Conservation (phyloP, 2,797 vertebrate species). For the Heteromormyrus szaboi region DNA sequence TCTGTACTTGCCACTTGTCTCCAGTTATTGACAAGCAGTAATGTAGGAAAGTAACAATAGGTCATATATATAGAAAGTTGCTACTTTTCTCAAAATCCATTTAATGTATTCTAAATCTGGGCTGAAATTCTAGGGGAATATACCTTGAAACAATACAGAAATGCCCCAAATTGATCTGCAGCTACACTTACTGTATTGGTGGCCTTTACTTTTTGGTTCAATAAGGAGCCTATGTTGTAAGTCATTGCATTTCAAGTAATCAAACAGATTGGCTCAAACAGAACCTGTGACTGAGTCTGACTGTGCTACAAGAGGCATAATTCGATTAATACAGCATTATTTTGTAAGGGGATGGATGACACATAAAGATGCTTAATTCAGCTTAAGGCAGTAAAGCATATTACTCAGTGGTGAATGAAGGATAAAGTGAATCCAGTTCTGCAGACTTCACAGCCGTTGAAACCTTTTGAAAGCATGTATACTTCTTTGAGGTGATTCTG, state of each 20-base stretch:
- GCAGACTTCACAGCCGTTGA: conserved; percentile 47
- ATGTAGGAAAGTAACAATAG: background rate
- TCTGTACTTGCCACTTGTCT: background rate
- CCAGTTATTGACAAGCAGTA: background rate
- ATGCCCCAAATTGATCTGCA: conserved; percentile 50
- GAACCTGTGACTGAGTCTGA: background rate
- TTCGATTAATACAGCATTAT: conserved; percentile 58
- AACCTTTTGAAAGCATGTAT: background rate
- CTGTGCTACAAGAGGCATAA: conserved; percentile 38
- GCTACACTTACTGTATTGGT: conserved; percentile 30
- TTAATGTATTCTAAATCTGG: conserved; percentile 51
- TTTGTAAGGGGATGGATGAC: conserved; percentile 60
- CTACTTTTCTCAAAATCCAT: background rate
- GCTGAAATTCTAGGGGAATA: conserved; percentile 57
- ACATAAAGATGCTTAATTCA: conserved; percentile 64
- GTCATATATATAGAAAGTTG: background rate
- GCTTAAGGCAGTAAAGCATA: conserved; percentile 59
- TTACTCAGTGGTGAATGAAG: conserved; percentile 65
- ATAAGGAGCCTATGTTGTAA: background rate
- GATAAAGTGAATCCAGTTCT: conserved; percentile 58
- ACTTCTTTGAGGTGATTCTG: conserved; percentile 37
- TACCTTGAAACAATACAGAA: conserved; percentile 63
- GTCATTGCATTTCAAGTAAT: background rate
- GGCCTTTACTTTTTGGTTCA: conserved; percentile 29
- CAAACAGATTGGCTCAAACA: background rate